Base-by-base conservation (phyloP, 2,113 vertebrate species). In the Hemiscyllium ocellatum region DNA sequence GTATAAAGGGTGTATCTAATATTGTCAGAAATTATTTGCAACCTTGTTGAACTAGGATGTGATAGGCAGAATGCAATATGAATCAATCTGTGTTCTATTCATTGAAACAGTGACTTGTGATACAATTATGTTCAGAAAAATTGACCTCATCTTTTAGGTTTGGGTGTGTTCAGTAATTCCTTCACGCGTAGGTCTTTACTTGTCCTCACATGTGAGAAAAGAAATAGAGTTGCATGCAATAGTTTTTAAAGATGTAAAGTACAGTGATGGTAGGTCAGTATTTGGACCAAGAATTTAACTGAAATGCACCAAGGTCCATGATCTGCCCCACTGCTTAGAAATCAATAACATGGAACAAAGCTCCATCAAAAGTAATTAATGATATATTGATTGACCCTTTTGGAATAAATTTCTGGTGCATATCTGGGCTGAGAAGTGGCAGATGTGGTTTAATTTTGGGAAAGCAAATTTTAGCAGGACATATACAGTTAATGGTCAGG, bases 271-370 rank as follows among this genome's bases (percentile, higher is more conserved):
- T 15, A 61, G 26, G 0, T 65, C 87, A 61, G 50, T 33, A 13
- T 90, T 90, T 61, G 29, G 87, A 5, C 26, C 29, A 19, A 61
- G 78, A 83, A 90, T 61, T 26, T 33, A 61, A 90, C 61, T 90
- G 56, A 56, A 90, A 50, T 22, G 26, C 42, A 80, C 15, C 26
- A 52, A 52, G 8, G 12, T 61, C 4, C 33, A 29, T n/a, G 52
- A n/a, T 65, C 87, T 33, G 52, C 33, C 13, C 52, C 52, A 17
- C 33, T 65, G 26, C 87, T 15, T 29, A 65, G 52, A 61, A 33
- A 90, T 33, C 33, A 52, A 90, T 90, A 90, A 90, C 52, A 90
- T 90, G 7, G 52, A n/a, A 56, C 78, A 90, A 90, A 90, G 15
- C 24, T 12, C 52, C 29, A 33, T 90, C 87, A 90, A 19, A 61